Evolutionary conservation across 2,888 invertebrate genomes (phyloP), one percentile per base, ranked within the genome.

Genomic region (Stomorhina lunata): DNA sequence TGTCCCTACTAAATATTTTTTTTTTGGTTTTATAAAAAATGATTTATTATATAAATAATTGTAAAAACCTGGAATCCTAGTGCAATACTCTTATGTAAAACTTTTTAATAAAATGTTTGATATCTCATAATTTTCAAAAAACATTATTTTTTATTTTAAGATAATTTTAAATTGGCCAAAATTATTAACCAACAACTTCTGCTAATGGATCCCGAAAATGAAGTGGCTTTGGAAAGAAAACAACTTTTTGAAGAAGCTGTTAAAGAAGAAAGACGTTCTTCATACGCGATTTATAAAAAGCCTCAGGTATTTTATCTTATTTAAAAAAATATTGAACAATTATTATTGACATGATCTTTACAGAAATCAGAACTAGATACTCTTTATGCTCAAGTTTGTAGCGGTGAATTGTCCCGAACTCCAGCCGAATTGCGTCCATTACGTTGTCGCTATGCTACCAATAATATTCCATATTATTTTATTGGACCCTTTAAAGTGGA

Each of bases 381-480:
- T 1, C 76, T 86, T 0, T 87, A 85, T 53, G 80, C 78, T 4
- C 71, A 78, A 3, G 85, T 86, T 1, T 93, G 93, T 84, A 91
- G 93, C 2, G 92, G 92, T 6, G 93, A 93, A 83, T 86, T 90
- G 88, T 92, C 87, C 84, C 93, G 92, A 86, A 90, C 90, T 43
- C 87, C 85, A 65, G 88, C 87, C 72, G 87, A 91, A 69, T 87
- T 89, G 66, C 84, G 86, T 0, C 59, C 84, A 3, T 85, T 89
- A 7, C 87, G 86, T 9, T 92, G 92, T 83, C 87, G 86, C 57
- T 89, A 89, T 69, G 84, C 85, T 1, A 84, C 85, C 55, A 88
- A 87, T 7, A 85, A 87, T 45, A 85, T 88, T 34, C 84, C 85
- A 0, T 85, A 73, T 29, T 84, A 84, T 32, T 50, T 72, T 9